Evolutionary conservation across 2,888 invertebrate genomes (phyloP), one percentile per base, ranked within the genome.

Genomic region (Phania funesta): DNA sequence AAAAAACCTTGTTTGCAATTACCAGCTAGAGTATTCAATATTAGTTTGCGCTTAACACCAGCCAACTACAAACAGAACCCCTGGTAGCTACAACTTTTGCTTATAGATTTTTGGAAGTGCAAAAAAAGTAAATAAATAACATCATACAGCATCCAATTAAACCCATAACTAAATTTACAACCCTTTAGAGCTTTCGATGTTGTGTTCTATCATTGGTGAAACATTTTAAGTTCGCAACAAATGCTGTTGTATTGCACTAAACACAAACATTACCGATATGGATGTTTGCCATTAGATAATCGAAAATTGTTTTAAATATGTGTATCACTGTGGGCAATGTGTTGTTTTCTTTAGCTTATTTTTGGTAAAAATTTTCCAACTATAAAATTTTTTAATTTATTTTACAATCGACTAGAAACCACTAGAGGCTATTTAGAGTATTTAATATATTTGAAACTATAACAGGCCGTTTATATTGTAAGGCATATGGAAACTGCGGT

Each of bases 351-450:
- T 4, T 48, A 11, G 9, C 24, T 20, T 29, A 8, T 3, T 44
- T 29, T 20, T 16, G 18, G 8, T 3, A 38, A 20, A 11, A 18
- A 26, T 26, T 22, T 35, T 29, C 24, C 13, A 20, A 41, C 38
- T 54, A 56, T 26, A 56, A 65, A 56, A 75, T 65, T 65, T 75
- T 56, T 75, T 56, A 75, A 75, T 75, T 75, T 75, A 56, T 75
- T 65, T 67, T 35, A 46, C 74, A 75, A 65, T 56, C 74, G 74
- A 56, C 18, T 65, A 20, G 38, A 50, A 76, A 58, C 67, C 75
- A 76, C 75, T 67, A 41, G 75, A 67, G 67, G 75, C 75, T 48
- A 20, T 67, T 75, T 75, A 58, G 35, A 67, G 38, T 48, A 67
- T 76, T 58, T 58, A 76, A 67, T 76, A 58, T 76, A 67, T 76